phyloP scores from a whole-genome alignment of 2,888 invertebrate genomes.

The Aphodius sticticus region DNA sequence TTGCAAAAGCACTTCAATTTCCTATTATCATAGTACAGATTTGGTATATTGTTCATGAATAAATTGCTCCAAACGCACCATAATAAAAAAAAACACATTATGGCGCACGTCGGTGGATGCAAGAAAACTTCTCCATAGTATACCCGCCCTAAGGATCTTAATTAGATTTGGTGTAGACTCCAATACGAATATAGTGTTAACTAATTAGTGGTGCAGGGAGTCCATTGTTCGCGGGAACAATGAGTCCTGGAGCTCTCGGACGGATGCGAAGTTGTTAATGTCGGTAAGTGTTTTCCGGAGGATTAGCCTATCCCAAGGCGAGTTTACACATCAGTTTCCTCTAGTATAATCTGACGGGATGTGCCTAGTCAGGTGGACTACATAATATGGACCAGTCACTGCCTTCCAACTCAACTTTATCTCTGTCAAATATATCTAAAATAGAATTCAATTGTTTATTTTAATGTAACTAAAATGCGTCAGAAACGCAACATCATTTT shows the following conservation, averaged over 20 bases:
- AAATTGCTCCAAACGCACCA: too few relatives aligned
- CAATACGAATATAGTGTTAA: conserved; percentile 31
- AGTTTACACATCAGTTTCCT: conserved; percentile 38
- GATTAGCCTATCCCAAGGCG: conserved; percentile 42
- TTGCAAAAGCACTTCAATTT: too few relatives aligned
- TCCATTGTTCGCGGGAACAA: conserved; percentile 35
- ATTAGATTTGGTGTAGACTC: conserved; percentile 33
- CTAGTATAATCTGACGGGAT: neutral
- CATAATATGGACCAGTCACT: neutral
- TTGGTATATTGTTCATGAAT: too few relatives aligned
- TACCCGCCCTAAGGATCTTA: conserved; percentile 46
- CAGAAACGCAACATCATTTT: neutral
- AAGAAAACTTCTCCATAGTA: too few relatives aligned
- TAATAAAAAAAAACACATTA: too few relatives aligned
- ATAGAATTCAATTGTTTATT: neutral
- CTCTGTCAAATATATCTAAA: neutral
- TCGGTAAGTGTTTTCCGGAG: conserved; percentile 37
- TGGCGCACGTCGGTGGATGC: too few relatives aligned
- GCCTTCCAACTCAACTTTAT: neutral
- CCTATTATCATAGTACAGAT: too few relatives aligned
- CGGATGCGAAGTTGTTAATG: conserved; percentile 37
- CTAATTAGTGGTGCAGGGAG: conserved; percentile 33
- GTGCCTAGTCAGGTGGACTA: conserved; percentile 17
- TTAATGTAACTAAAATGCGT: neutral
- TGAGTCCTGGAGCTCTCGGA: conserved; percentile 30